Evolutionary conservation across 2,888 invertebrate species (phyloP).

Genomic region (Leptopilina myrica): DNA sequence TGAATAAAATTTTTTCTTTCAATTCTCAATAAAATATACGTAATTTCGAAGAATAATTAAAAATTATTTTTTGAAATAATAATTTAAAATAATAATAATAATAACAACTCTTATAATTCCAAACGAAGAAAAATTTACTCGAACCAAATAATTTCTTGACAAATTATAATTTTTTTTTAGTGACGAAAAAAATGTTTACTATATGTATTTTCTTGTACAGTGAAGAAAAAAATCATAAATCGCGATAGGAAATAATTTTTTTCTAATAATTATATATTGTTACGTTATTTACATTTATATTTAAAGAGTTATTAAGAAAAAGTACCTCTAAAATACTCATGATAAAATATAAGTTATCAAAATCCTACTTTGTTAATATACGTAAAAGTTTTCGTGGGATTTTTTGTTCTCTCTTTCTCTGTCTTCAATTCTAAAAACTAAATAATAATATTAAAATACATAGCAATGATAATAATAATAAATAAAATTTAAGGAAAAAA

Average conservation of each 20-base stretch:
- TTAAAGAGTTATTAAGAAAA: constrained; percentile 62
- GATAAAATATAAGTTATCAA: constrained; percentile 16
- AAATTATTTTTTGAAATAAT: no score
- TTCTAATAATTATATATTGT: constrained; percentile 44
- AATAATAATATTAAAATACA: not conserved
- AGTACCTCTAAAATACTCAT: constrained; percentile 29
- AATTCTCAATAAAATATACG: not conserved
- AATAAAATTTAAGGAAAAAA: no score
- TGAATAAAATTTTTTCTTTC: not conserved
- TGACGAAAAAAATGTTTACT: no score
- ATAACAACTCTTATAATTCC: no score
- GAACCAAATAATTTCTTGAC: not conserved
- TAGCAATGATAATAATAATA: not conserved
- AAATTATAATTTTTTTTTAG: constrained; percentile 21
- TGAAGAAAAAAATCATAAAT: constrained; percentile 21
- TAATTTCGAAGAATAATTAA: not conserved
- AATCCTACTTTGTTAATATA: constrained; percentile 30
- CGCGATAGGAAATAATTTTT: constrained; percentile 15
- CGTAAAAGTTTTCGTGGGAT: not conserved
- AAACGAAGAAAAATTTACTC: no score
- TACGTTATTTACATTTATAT: constrained; percentile 66
- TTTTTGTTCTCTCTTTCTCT: not conserved
- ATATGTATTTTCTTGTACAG: constrained; percentile 43
- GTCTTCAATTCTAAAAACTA: not conserved
- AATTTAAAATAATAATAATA: no score